Evolutionary conservation across 2,888 invertebrate species (phyloP).

Genomic region (Pardosa pseudoannulata): DNA sequence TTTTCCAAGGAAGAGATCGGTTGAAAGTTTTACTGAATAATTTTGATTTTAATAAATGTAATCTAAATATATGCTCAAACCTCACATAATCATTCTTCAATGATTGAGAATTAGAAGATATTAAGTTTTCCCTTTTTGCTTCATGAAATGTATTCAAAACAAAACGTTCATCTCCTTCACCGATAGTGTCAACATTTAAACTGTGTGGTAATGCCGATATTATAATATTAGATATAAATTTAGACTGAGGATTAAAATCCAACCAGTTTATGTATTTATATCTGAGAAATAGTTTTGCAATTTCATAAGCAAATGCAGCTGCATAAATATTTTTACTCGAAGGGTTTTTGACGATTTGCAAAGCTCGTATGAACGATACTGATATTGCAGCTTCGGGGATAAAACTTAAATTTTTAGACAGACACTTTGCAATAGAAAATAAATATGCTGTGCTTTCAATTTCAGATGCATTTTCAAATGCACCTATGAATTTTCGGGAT

Average conservation of each 20-base stretch:
- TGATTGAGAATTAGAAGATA: neutral
- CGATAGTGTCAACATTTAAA: neutral
- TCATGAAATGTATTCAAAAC: neutral
- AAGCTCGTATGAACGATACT: constrained; percentile 48
- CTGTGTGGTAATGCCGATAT: constrained; percentile 39
- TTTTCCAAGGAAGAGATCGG: neutral
- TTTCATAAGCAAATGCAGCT: constrained; percentile 52
- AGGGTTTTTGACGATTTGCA: constrained; percentile 34
- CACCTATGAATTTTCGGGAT: constrained; percentile 31
- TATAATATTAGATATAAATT: constrained; percentile 18
- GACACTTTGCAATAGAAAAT: constrained; percentile 53
- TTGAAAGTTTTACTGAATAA: constrained; percentile 35
- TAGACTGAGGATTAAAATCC: constrained; percentile 4
- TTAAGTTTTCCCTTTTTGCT: neutral
- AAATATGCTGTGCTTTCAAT: constrained; percentile 49
- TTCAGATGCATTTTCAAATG: constrained; percentile 30
- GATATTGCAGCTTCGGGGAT: constrained; percentile 57
- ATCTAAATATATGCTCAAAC: neutral
- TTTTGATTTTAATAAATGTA: neutral
- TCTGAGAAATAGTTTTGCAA: constrained; percentile 17
- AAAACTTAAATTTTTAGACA: constrained; percentile 25
- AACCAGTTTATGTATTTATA: constrained; percentile 36
- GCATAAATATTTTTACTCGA: constrained; percentile 42
- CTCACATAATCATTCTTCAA: neutral
- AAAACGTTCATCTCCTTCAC: neutral